Conservation (phyloP, 1,140 invertebrate species). For the Sarcophaga peregrina region DNA sequence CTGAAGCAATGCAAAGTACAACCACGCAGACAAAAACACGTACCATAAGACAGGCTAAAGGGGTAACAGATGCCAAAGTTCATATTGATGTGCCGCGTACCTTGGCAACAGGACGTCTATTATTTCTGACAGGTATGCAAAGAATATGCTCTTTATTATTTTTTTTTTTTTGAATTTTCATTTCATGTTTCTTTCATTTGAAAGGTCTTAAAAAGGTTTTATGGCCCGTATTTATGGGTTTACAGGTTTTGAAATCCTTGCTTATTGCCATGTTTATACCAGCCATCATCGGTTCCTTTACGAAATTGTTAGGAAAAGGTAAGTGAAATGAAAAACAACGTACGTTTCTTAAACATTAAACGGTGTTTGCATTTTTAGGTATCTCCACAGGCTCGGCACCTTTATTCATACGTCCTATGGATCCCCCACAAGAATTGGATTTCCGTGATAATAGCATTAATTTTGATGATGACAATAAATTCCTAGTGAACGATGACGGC, state of each 20-base stretch:
- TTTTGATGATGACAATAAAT: slow-evolving; percentile 68
- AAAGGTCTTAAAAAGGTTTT: slow-evolving; percentile 84
- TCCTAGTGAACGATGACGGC: slow-evolving; percentile 56
- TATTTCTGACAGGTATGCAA: slow-evolving; percentile 69
- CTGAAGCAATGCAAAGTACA: neutral
- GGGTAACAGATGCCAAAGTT: slow-evolving; percentile 53
- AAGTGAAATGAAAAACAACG: slow-evolving; percentile 47
- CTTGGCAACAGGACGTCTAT: slow-evolving; percentile 70
- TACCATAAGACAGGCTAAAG: slow-evolving; percentile 15
- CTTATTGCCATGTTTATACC: slow-evolving; percentile 84
- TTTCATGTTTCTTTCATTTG: slow-evolving; percentile 14
- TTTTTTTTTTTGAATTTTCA: neutral
- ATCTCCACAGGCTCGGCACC: slow-evolving; percentile 56
- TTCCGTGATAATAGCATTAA: slow-evolving; percentile 67
- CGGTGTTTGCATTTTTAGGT: slow-evolving; percentile 5
- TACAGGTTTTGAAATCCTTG: slow-evolving; percentile 82
- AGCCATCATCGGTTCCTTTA: slow-evolving; percentile 81
- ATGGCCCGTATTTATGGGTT: slow-evolving; percentile 79
- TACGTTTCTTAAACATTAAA: neutral
- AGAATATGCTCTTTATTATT: neutral
- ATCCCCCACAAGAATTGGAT: slow-evolving; percentile 72
- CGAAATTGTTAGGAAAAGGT: slow-evolving; percentile 85
- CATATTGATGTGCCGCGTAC: slow-evolving; percentile 57
- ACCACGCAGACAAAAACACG: neutral
- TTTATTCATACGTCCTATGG: slow-evolving; percentile 60